Percentiles rank a stretch among this genome's conserved stretches.
Conservation (phyloP, 2,888 invertebrate species). For the Drosophila quasianomalipes region DNA sequence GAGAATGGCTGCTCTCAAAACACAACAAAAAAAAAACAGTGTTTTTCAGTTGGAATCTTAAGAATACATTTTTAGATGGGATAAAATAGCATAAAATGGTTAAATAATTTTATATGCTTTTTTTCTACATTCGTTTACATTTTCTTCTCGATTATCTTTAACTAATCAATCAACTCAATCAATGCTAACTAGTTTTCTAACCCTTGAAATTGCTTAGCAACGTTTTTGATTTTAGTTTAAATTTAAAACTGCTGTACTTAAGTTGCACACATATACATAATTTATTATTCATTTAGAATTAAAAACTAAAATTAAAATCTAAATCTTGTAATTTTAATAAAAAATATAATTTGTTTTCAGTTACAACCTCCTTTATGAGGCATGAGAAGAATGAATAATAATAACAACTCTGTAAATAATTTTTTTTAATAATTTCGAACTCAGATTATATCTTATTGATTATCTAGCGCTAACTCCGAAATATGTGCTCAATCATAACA, state of each 20-base stretch:
- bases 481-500: background rate
- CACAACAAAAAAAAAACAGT: background rate
- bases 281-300: too few relatives aligned
- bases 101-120: background rate
- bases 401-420: background rate
- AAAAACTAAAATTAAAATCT: background rate
- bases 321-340: too few relatives aligned
- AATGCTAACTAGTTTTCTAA: background rate
- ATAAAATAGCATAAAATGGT: background rate
- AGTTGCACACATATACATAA: too few relatives aligned
- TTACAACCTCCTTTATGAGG: background rate
- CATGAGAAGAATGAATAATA: background rate
- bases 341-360: too few relatives aligned
- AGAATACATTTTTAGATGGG: background rate
- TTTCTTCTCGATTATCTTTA: background rate
- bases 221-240: background rate
- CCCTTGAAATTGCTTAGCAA: background rate
- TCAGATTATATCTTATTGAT: background rate
- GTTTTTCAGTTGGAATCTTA: background rate
- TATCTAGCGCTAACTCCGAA: background rate
- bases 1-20: slow-evolving; percentile 27
- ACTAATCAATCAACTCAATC: background rate
- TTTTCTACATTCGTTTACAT: background rate
- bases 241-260: background rate
- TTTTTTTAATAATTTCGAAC: background rate